These are phyloP conservation scores for Cactoblastis cactorum DNA, from an alignment of 2,888 invertebrate species.

Conservation along the genomic window DNA sequence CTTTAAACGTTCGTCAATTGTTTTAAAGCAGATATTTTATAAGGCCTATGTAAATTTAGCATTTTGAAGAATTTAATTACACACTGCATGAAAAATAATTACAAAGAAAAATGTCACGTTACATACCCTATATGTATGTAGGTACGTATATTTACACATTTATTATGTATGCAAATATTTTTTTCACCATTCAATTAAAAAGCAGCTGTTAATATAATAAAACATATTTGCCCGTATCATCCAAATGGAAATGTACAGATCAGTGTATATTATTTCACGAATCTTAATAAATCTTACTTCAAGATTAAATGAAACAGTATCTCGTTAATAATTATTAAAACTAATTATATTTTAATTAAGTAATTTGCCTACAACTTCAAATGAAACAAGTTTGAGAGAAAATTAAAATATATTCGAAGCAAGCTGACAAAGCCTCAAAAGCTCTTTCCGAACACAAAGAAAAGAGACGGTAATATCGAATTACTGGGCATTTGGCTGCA, in stretches of 20 bases:
- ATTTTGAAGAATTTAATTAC: too few species aligned
- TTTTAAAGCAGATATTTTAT: too few species aligned
- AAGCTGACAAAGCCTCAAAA: conserved; percentile 9
- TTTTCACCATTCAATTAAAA: not conserved
- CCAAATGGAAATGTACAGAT: not conserved
- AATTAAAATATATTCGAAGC: not conserved
- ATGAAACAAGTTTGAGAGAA: too few species aligned
- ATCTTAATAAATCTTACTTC: too few species aligned
- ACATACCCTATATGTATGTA: not conserved
- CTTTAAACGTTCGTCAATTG: too few species aligned
- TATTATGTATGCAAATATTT: not conserved
- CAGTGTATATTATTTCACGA: too few species aligned
- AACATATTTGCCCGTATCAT: not conserved
- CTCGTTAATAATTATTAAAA: too few species aligned
- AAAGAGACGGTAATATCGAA: conserved; percentile 18
- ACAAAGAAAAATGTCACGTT: not conserved
- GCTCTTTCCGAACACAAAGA: conserved; percentile 19
- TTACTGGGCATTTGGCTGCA: conserved; percentile 20
- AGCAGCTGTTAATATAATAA: not conserved
- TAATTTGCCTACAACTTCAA: too few species aligned
- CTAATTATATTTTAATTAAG: too few species aligned
- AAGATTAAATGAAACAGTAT: too few species aligned
- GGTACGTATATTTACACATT: not conserved
- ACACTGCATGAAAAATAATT: too few species aligned
- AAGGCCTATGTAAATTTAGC: too few species aligned